These are phyloP conservation scores for Chinchilla lanigera DNA, from an alignment of 2,113 vertebrate species.

Conservation along the genomic window DNA sequence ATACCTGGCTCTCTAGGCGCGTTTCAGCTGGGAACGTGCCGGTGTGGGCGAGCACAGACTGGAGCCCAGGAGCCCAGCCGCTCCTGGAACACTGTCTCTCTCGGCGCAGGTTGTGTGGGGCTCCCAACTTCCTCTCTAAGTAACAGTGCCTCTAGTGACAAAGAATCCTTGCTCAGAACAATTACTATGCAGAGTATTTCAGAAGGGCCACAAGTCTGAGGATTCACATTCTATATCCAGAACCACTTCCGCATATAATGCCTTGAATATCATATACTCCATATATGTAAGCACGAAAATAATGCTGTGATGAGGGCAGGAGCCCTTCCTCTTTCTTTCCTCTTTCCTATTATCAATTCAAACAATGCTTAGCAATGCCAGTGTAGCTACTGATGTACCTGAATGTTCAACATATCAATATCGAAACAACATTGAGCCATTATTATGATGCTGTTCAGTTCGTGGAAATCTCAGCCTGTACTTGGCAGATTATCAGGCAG, in stretches of 20 bases:
- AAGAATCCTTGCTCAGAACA: slow-evolving; percentile 14
- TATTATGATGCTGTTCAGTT: no score
- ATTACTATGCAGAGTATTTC: background rate
- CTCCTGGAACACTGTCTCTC: no score
- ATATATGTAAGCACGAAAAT: background rate
- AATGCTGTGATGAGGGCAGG: background rate
- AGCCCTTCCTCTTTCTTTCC: background rate
- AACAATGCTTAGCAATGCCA: background rate
- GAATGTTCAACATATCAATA: background rate
- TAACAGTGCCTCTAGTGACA: no score
- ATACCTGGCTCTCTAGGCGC: no score
- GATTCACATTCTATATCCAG: background rate
- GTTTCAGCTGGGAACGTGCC: no score
- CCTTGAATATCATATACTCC: slow-evolving; percentile 2
- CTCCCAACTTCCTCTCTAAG: no score
- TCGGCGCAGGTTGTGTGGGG: no score
- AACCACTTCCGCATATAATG: background rate
- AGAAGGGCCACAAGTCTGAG: background rate
- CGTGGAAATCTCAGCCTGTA: no score
- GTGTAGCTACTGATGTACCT: background rate
- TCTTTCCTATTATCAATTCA: background rate
- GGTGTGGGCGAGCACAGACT: no score
- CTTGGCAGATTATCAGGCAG: no score
- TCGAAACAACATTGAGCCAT: no score
- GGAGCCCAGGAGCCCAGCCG: no score